These are phyloP conservation scores for Halotydeus destructor DNA, from an alignment of 1,140 invertebrate genomes.

Conservation along the genomic window DNA sequence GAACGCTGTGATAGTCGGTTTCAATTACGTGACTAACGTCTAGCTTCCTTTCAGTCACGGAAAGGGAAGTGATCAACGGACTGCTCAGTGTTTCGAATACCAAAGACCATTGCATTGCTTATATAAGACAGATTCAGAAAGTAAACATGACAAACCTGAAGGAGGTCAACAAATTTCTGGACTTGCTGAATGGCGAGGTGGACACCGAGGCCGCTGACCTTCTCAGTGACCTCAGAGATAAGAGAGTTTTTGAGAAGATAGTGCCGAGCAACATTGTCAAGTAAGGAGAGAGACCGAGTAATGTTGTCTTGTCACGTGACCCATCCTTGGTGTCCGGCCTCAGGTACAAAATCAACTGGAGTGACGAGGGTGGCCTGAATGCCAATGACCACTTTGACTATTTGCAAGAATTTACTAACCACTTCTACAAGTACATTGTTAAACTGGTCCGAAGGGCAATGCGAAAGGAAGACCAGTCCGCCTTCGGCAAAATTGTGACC, in stretches of 20 bases:
- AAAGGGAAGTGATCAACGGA: conserved; percentile 88
- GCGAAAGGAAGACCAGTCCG: conserved; percentile 80
- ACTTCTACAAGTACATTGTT: conserved; percentile 84
- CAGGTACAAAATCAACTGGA: conserved; percentile 90
- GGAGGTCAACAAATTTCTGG: conserved; percentile 80
- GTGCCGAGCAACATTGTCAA: conserved; percentile 67
- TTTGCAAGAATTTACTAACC: conserved; percentile 77
- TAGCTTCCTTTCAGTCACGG: conserved; percentile 50
- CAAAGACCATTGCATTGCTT: conserved; percentile 87
- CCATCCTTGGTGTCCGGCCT: no score
- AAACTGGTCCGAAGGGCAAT: conserved; percentile 79
- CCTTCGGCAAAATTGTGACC: conserved; percentile 77
- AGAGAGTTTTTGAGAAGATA: conserved; percentile 60
- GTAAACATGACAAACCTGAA: conserved; percentile 87
- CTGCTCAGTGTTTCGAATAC: conserved; percentile 81
- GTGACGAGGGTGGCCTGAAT: conserved; percentile 78
- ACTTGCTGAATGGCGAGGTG: conserved; percentile 75
- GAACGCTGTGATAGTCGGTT: no score
- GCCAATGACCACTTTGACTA: conserved; percentile 81
- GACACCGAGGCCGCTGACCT: conserved; percentile 81
- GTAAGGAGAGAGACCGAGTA: conserved; percentile 26
- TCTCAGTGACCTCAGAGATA: conserved; percentile 68
- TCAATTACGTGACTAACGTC: conserved; percentile 1
- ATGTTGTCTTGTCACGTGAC: conserved; percentile 5
- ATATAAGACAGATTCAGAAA: conserved; percentile 87